Conservation (phyloP, 2,888 invertebrate genomes). For the Rhagophthalmus giganteus region DNA sequence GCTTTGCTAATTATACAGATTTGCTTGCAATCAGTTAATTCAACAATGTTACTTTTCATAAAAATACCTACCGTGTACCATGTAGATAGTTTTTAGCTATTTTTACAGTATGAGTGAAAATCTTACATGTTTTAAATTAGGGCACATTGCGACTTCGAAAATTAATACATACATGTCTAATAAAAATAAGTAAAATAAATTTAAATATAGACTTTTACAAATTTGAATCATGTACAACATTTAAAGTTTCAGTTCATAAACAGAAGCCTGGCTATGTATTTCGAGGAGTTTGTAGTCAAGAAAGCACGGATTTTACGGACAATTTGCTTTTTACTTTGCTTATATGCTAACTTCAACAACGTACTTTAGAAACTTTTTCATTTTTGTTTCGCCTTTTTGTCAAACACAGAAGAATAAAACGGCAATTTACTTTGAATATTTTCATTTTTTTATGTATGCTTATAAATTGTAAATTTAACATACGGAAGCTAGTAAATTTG, state of each 20-base stretch:
- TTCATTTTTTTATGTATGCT: background rate
- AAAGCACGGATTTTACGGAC: slow-evolving; percentile 38
- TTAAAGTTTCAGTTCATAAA: slow-evolving; percentile 26
- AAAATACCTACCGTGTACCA: too few relatives aligned
- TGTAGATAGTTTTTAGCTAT: too few relatives aligned
- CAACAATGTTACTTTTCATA: too few relatives aligned
- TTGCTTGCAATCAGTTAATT: too few relatives aligned
- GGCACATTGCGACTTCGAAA: too few relatives aligned
- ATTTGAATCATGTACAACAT: slow-evolving; percentile 19
- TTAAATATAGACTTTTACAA: too few relatives aligned
- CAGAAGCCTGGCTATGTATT: slow-evolving; percentile 16
- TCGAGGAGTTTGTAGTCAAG: slow-evolving; percentile 24
- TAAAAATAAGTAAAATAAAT: too few relatives aligned
- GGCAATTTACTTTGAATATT: slow-evolving; percentile 4
- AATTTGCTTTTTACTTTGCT: slow-evolving; percentile 34
- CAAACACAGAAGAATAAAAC: slow-evolving; percentile 1
- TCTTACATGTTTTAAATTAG: too few relatives aligned
- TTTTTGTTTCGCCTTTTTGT: slow-evolving; percentile 6
- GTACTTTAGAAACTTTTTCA: slow-evolving; percentile 1
- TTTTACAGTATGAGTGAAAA: too few relatives aligned
- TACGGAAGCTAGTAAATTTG: too few relatives aligned
- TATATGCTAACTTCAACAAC: slow-evolving; percentile 11
- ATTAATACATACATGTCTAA: too few relatives aligned
- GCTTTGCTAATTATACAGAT: too few relatives aligned
- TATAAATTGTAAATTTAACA: background rate